Evolutionary conservation across 2,888 invertebrate species (phyloP).

Genomic region (Netelia fuscicornis): DNA sequence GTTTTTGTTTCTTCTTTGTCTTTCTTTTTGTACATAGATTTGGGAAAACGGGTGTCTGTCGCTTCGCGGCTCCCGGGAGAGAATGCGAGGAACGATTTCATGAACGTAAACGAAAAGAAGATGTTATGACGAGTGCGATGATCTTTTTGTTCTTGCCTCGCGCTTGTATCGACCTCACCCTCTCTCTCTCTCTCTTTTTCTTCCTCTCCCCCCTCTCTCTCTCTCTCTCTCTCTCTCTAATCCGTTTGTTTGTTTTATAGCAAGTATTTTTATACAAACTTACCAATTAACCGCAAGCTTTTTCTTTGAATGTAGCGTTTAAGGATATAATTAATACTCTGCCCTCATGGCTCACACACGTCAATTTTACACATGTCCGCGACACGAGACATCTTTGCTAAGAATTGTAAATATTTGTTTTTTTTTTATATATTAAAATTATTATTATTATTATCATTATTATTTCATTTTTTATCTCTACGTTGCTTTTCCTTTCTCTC

Average conservation of each 20-base stretch:
- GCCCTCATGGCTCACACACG: conserved; percentile 32
- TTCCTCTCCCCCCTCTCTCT: neutral
- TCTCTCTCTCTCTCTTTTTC: neutral
- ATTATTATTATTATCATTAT: conserved; percentile 22
- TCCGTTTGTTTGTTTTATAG: conserved; percentile 42
- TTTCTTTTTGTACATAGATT: conserved; percentile 59
- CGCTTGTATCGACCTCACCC: neutral
- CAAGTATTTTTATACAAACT: conserved; percentile 60
- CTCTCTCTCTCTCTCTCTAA: neutral
- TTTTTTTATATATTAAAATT: conserved; percentile 8
- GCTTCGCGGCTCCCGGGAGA: neutral
- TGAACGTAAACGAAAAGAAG: conserved; percentile 10
- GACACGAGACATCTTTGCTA: conserved; percentile 31
- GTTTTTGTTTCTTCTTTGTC: neutral
- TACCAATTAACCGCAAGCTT: conserved; percentile 46
- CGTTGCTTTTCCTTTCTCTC: neutral
- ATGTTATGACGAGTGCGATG: conserved; percentile 1
- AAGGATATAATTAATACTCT: conserved; percentile 48
- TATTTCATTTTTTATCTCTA: conserved; percentile 1
- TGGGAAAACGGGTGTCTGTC: conserved; percentile 23
- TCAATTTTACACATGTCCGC: conserved; percentile 39
- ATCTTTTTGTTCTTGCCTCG: conserved; percentile 14
- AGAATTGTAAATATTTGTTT: conserved; percentile 59
- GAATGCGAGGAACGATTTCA: neutral
- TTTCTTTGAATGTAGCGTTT: conserved; percentile 28